Evolutionary conservation across 1,140 invertebrate genomes (phyloP), one percentile per base, ranked within the genome.

Genomic region (Maniola jurtina): DNA sequence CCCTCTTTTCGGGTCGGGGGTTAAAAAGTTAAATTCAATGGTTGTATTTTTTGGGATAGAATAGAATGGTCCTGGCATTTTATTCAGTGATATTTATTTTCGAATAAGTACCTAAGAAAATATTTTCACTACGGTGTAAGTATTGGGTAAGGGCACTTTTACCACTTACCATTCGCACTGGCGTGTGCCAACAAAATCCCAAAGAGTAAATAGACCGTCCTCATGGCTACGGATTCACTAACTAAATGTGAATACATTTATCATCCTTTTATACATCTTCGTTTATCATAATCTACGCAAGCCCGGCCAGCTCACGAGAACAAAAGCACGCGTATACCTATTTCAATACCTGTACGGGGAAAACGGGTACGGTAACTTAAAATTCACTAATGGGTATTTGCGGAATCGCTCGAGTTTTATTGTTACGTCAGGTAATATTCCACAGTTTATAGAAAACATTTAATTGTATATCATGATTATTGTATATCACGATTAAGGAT

Each of bases 181-280:
- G 76, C 72, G 35, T 78, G 68, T 70, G 76, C 72, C 38, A 86
- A 40, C 14, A 76, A 60, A 54, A 86, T 77, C 67, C 79, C 79
- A 68, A 83, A 70, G 45, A 79, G 61, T 57, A 81, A 64, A 68
- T 68, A 80, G 73, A 62, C 61, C 69, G 63, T 63, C 71, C 62
- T 77, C 81, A 84, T 84, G 70, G 74, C 68, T 73, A 63, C 40
- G 40, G 62, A 59, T 57, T 58, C 42, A 67, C 67, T 69, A 64
- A 84, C 79, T 84, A 77, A 74, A 70, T 52, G 59, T 65, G 48
- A 66, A 54, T 50, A 60, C 48, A 62, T 52, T 70, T 55, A 74
- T 52, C 65, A 81, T 80, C 81, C 82, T 84, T 88, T 80, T 88
- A 86, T 88, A 86, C 71, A 79, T 68, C 69, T 75, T 72, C 57